These are phyloP conservation scores for Sphaeramia orbicularis DNA, from an alignment of 2,797 vertebrate genomes.

Conservation along the genomic window DNA sequence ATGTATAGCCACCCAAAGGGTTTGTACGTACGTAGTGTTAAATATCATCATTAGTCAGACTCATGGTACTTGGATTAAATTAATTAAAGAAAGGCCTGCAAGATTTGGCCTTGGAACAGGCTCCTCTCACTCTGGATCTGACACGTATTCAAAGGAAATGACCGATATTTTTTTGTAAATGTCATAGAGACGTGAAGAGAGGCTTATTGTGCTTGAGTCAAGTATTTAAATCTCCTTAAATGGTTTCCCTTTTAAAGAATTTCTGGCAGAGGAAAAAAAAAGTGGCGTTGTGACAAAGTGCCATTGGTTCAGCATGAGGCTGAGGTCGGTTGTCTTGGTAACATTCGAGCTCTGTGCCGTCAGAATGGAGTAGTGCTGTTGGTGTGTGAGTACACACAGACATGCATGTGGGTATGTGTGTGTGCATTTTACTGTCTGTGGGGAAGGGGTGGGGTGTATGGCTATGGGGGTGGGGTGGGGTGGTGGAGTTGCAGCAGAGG, in stretches of 20 bases:
- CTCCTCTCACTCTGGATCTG: slow-evolving; percentile 20
- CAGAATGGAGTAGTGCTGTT: slow-evolving; percentile 49
- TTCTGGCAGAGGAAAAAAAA: slow-evolving; percentile 66
- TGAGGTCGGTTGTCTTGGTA: slow-evolving; percentile 79
- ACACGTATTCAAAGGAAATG: slow-evolving; percentile 33
- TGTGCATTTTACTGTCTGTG: slow-evolving; percentile 64
- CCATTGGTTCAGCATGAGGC: slow-evolving; percentile 76
- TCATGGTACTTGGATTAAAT: not conserved
- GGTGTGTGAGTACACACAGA: slow-evolving; percentile 26
- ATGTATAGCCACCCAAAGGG: slow-evolving; percentile 9
- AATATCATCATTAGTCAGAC: not conserved
- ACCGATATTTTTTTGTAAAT: slow-evolving; percentile 35
- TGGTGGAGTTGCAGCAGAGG: slow-evolving; percentile 65
- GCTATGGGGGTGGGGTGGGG: slow-evolving; percentile 64
- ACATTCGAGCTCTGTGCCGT: slow-evolving; percentile 67
- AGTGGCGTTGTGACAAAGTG: slow-evolving; percentile 73
- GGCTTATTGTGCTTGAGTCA: slow-evolving; percentile 31
- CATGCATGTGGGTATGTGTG: slow-evolving; percentile 50
- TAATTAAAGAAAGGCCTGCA: not conserved
- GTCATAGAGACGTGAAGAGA: slow-evolving; percentile 27
- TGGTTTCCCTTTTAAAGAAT: slow-evolving; percentile 52
- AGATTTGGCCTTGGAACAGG: slow-evolving; percentile 14
- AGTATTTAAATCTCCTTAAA: slow-evolving; percentile 68
- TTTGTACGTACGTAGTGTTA: not conserved
- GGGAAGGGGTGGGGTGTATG: slow-evolving; percentile 52